These are phyloP conservation scores for Netelia melanura DNA, from an alignment of 2,888 invertebrate species.

Conservation along the genomic window DNA sequence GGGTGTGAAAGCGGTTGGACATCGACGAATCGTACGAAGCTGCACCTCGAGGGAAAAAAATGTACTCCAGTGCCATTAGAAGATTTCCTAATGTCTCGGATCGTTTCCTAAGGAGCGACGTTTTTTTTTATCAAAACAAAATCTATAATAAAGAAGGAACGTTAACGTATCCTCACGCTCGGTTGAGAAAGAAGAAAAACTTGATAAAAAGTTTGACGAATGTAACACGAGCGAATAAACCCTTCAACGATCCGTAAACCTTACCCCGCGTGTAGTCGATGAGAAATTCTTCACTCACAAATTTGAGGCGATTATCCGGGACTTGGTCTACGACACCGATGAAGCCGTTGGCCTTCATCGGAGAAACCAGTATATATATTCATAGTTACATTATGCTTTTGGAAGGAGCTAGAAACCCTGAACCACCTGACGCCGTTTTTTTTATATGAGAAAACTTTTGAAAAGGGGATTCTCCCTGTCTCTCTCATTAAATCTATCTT, in stretches of 20 bases:
- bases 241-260: constrained; percentile 24
- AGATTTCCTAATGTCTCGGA: not conserved
- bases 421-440: constrained; percentile 53
- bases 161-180: constrained; percentile 2
- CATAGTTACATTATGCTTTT: constrained; percentile 46
- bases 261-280: not conserved
- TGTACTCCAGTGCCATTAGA: not conserved
- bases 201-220: not conserved
- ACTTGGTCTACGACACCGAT: constrained; percentile 20
- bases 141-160: not conserved
- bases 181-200: constrained; percentile 13
- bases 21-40: not conserved
- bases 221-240: constrained; percentile 16
- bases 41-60: not conserved
- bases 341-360: constrained; percentile 42
- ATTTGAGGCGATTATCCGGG: constrained; percentile 9
- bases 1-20: not conserved
- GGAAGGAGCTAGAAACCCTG: constrained; percentile 2
- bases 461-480: constrained; percentile 4
- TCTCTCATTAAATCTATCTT: not conserved
- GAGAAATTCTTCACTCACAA: constrained; percentile 2
- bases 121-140: not conserved
- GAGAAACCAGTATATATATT: constrained; percentile 23
- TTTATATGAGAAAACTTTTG: constrained; percentile 56
- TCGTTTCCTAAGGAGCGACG: too few species aligned